Evolutionary conservation across 1,140 invertebrate genomes (phyloP), one percentile per base, ranked within the genome.

Genomic region (Globodera rostochiensis): DNA sequence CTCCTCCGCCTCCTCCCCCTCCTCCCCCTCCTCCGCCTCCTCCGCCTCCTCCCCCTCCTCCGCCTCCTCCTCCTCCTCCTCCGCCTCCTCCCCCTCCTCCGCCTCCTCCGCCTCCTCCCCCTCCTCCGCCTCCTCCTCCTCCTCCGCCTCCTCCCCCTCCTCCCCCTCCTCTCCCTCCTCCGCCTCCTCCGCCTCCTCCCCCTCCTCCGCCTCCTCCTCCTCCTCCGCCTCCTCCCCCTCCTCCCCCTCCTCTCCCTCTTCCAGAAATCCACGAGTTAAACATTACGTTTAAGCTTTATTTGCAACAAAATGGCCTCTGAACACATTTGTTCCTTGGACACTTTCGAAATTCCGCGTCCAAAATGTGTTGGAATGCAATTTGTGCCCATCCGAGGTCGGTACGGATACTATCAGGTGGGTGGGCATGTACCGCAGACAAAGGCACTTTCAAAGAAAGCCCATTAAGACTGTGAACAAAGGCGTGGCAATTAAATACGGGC

Each of bases 331-430:
- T 36, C 11, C 15, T 11, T 88, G 21, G 53, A 67, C 21, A 79
- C 86, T 11, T 49, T 88, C 3, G 87, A 89, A 77, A 88, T 88
- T 74, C 87, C 87, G 57, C 81, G 87, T 21, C 87, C 87, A 36
- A 86, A 88, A 60, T 88, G 86, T 60, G 66, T 77, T 21, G 87
- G 87, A 53, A 84, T 88, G 81, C 77, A 89, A 74, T 88, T 87
- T 76, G 86, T 88, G 8, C 76, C 83, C 6, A 89, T 88, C 47
- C 69, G 83, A 36, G 87, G 87, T 47, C 75, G 86, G 53, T 79
- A 85, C 47, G 88, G 87, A 70, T 89, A 88, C 49, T 88, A 89
- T 76, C 80, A 87, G 86, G 87, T 89, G 13, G 75, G 81, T n/a
- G 50, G 57, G 21, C 69, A n/a, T n/a, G n/a, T 83, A 46, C 8